Evolutionary conservation across 1,140 invertebrate genomes (phyloP), one percentile per base, ranked within the genome.

Genomic region (Colletes gigas): DNA sequence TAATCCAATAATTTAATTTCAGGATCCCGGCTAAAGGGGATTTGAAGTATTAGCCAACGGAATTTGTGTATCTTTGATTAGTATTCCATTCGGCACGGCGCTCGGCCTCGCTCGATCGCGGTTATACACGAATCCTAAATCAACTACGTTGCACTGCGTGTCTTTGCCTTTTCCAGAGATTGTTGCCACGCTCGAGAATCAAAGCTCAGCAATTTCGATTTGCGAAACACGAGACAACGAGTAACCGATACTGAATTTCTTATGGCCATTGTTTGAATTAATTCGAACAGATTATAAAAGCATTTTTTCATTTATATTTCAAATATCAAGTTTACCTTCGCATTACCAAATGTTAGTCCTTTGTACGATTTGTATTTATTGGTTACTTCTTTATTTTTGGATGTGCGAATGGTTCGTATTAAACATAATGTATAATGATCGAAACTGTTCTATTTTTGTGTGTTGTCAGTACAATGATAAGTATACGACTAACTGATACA

Each of bases 1-100:
- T 93, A 93, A 93, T 92, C 92, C 91, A 93, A 93, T 93, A 92
- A 93, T 93, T 93, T 93, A 93, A 93, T 93, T 93, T 93, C 86
- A 83, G 82, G 89, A 92, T 90, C 89, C 91, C 82, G 81, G 89
- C 90, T 92, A 89, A 91, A 92, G 92, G 92, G 92, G 92, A 93
- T 93, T 93, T 92, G 90, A 92, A 93, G 92, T 93, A 93, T 93
- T 93, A 93, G 91, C 90, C 91, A 75, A 44, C 89, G 90, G 91
- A 92, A 93, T 93, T 93, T 93, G 92, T 93, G 91, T 92, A 93
- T 93, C 92, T 93, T 93, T 93, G 92, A 93, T 93, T 93, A 93
- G 92, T 93, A 93, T 93, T 93, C 92, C 87, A 89, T 93, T 92
- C 90, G 88, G 81, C 89, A 82, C 73, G 82, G 73, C 72, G 82